Evolutionary conservation across 64 coral and sea anemone genomes (phyloP).

Genomic region (Actinia tenebrosa): DNA sequence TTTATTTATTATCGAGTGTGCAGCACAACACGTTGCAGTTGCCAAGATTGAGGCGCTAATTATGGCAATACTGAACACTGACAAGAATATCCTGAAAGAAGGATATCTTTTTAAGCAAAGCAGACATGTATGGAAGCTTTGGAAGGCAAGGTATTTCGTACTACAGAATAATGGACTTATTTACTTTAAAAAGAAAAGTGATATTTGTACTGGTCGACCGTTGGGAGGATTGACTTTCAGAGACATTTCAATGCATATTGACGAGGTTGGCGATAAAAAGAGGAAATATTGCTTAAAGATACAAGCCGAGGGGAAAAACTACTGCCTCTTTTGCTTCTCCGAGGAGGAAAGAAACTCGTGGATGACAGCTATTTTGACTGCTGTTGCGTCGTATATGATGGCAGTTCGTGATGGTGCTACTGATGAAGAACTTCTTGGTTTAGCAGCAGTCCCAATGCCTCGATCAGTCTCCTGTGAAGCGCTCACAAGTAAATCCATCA

Average conservation of each 20-base stretch:
- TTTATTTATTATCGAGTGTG: neutral
- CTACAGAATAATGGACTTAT: constrained; percentile 80
- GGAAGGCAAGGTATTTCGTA: constrained; percentile 95
- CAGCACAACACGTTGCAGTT: neutral
- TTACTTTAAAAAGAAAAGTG: constrained; percentile 85
- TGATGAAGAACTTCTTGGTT: constrained; percentile 17
- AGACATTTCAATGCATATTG: constrained; percentile 88
- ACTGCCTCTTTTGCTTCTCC: constrained; percentile 87
- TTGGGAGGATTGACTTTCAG: constrained; percentile 69
- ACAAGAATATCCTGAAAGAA: constrained; percentile 67
- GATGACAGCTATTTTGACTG: constrained; percentile 86
- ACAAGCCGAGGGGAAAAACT: constrained; percentile 63
- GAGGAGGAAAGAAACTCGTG: constrained; percentile 92
- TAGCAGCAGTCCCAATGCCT: constrained; percentile 35
- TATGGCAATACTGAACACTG: constrained; percentile 57
- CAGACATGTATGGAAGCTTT: constrained; percentile 85
- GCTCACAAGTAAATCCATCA: constrained; percentile 21
- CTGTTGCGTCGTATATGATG: constrained; percentile 76
- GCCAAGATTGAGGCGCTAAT: constrained; percentile 25
- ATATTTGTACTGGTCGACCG: constrained; percentile 40
- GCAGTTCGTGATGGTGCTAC: constrained; percentile 54
- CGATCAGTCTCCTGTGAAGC: constrained; percentile 71
- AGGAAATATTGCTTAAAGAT: constrained; percentile 85
- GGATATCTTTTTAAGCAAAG: constrained; percentile 99
- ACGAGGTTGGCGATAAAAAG: constrained; percentile 72